These are phyloP conservation scores for Etheostoma perlongum DNA, from an alignment of 2,797 vertebrate genomes.

Conservation along the genomic window DNA sequence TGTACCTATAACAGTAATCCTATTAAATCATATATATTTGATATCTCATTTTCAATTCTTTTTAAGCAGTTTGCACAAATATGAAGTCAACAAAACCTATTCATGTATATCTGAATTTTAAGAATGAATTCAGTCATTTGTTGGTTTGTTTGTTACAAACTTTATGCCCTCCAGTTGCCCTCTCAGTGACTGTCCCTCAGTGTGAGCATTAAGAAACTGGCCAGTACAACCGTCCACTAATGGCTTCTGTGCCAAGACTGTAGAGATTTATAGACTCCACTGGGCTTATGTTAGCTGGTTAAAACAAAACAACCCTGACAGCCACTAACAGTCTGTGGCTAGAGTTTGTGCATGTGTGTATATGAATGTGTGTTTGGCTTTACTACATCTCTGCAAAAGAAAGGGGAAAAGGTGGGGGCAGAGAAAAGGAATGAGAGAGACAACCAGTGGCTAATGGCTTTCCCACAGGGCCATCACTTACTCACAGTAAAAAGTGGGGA, in stretches of 20 bases:
- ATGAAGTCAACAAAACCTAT: not conserved
- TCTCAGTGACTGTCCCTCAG: slow-evolving; percentile 26
- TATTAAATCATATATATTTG: slow-evolving; percentile 4
- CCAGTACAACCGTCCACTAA: slow-evolving; percentile 35
- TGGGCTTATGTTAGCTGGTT: slow-evolving; percentile 54
- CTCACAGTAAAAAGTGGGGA: slow-evolving; percentile 47
- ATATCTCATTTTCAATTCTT: not conserved
- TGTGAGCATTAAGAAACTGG: slow-evolving; percentile 45
- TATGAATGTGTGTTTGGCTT: slow-evolving; percentile 2
- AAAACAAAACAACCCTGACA: slow-evolving; percentile 67
- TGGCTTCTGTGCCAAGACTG: slow-evolving; percentile 52
- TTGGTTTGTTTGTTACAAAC: not conserved
- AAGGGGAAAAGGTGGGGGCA: slow-evolving; percentile 15
- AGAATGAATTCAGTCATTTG: slow-evolving; percentile 9
- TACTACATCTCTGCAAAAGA: slow-evolving; percentile 34
- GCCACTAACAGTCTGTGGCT: slow-evolving; percentile 41
- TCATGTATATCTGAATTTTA: not conserved
- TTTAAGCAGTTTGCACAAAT: not conserved
- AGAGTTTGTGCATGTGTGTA: slow-evolving; percentile 16
- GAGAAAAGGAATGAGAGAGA: slow-evolving; percentile 32
- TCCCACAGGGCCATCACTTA: slow-evolving; percentile 59
- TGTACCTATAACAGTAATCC: not conserved
- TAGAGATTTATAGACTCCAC: slow-evolving; percentile 55
- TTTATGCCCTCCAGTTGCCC: slow-evolving; percentile 26
- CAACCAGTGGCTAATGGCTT: slow-evolving; percentile 63